A percentile compares a stretch with the other conserved stretches of the same genome.
Evolutionary conservation across 2,797 vertebrate genomes (phyloP).

Genomic region (Melanotaenia boesemani): DNA sequence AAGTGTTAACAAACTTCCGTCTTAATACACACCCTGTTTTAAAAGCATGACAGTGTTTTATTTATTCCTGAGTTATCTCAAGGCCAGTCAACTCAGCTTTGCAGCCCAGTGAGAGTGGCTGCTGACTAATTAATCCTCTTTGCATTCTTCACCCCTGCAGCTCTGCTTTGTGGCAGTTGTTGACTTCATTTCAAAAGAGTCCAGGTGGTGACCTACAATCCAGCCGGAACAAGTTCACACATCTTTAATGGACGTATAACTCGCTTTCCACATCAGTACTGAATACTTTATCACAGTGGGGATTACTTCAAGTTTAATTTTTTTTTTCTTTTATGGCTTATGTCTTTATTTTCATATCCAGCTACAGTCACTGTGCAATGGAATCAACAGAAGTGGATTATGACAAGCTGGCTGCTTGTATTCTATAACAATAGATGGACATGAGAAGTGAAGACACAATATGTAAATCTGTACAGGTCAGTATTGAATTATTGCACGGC

Average conservation of each 20-base stretch:
- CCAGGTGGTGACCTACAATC: constrained; percentile 63
- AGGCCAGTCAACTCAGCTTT: constrained; percentile 50
- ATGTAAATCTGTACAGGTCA: constrained; percentile 56
- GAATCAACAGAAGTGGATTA: constrained; percentile 54
- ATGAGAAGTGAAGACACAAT: constrained; percentile 40
- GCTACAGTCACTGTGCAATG: constrained; percentile 23
- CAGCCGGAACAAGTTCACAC: constrained; percentile 16
- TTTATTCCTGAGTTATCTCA: constrained; percentile 32
- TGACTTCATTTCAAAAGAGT: constrained; percentile 64
- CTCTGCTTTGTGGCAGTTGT: constrained; percentile 54
- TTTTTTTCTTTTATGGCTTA: constrained; percentile 40
- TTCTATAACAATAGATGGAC: constrained; percentile 42
- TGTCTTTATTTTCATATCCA: constrained; percentile 30
- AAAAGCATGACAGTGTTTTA: not conserved
- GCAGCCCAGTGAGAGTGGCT: constrained; percentile 65
- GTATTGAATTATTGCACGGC: constrained; percentile 23
- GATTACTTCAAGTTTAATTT: not conserved
- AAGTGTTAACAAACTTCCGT: not conserved
- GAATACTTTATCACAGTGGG: not conserved
- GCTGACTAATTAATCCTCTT: constrained; percentile 84
- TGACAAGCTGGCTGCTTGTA: constrained; percentile 16
- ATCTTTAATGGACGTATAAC: constrained; percentile 21
- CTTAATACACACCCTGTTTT: not conserved
- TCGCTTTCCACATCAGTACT: constrained; percentile 9
- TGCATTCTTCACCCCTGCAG: constrained; percentile 67